Evolutionary conservation across 2,888 invertebrate genomes (phyloP).

Genomic region (Aleiodes testaceus): DNA sequence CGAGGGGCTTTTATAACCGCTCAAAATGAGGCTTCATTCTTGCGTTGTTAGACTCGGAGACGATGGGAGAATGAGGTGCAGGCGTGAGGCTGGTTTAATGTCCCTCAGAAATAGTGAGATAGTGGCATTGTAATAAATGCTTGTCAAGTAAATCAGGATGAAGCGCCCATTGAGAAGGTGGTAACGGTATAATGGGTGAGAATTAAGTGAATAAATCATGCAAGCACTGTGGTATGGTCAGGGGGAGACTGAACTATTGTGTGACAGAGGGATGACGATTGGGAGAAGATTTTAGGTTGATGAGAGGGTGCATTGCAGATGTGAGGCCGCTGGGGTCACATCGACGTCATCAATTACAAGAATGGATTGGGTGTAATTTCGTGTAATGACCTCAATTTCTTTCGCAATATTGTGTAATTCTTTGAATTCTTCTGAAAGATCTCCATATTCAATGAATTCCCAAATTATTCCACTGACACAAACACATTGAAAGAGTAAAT

Average conservation of each 20-base stretch:
- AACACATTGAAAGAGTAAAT: not conserved
- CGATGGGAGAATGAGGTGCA: conserved; percentile 9
- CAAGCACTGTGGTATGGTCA: conserved; percentile 53
- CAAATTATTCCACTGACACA: no score
- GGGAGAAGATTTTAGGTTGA: conserved; percentile 15
- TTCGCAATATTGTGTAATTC: no score
- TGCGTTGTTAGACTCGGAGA: not conserved
- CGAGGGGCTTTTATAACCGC: not conserved
- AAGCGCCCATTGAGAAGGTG: conserved; percentile 69
- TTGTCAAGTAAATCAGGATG: conserved; percentile 72
- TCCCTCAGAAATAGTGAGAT: conserved; percentile 22
- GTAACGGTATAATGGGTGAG: conserved; percentile 63
- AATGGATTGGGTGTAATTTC: no score
- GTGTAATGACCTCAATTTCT: no score
- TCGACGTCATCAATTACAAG: conserved; percentile 69
- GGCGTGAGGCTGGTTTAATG: conserved; percentile 4
- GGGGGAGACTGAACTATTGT: conserved; percentile 39
- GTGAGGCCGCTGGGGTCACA: conserved; percentile 61
- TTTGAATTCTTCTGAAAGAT: no score
- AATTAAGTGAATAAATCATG: conserved; percentile 72
- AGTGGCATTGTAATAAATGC: conserved; percentile 65
- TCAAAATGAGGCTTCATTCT: not conserved
- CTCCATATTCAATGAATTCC: no score
- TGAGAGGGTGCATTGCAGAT: conserved; percentile 42
- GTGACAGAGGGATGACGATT: not conserved